Conservation (phyloP, 2,888 invertebrate species). For the Synergus japonicus region DNA sequence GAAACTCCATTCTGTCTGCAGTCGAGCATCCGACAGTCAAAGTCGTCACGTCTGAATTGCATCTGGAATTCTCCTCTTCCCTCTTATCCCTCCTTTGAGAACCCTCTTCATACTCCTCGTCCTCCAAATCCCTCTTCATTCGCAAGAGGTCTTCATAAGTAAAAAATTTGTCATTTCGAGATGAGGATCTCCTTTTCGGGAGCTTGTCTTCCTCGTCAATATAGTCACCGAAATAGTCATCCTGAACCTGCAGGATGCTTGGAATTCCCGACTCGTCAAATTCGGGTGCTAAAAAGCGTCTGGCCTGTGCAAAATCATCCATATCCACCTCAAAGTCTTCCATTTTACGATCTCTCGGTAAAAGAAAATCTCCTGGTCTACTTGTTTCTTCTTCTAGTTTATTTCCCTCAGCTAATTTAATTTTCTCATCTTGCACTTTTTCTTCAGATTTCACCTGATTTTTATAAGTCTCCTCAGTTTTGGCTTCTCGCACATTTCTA, state of each 20-base stretch:
- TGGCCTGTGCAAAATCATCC: slow-evolving; percentile 63
- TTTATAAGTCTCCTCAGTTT: slow-evolving; percentile 25
- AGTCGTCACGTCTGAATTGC: slow-evolving; percentile 81
- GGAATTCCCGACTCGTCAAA: slow-evolving; percentile 57
- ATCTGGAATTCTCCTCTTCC: slow-evolving; percentile 68
- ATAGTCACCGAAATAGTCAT: slow-evolving; percentile 71
- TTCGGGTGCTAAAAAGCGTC: slow-evolving; percentile 60
- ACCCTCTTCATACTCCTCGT: slow-evolving; percentile 46
- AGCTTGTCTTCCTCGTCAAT: slow-evolving; percentile 60
- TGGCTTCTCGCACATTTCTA: slow-evolving; percentile 7
- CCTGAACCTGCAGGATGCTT: slow-evolving; percentile 61
- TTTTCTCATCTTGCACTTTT: neutral
- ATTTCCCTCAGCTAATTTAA: neutral
- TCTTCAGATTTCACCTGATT: neutral
- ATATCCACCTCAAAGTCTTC: slow-evolving; percentile 68
- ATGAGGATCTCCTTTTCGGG: slow-evolving; percentile 57
- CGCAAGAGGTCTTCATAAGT: slow-evolving; percentile 65
- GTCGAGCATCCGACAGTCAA: slow-evolving; percentile 88
- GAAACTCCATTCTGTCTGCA: slow-evolving; percentile 88
- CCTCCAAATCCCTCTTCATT: slow-evolving; percentile 62
- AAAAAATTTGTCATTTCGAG: slow-evolving; percentile 47
- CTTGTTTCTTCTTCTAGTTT: slow-evolving; percentile 23
- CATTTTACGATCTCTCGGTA: slow-evolving; percentile 50
- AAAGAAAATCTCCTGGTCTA: neutral
- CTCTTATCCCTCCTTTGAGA: slow-evolving; percentile 60